Evolutionary conservation across 2,888 invertebrate species (phyloP).

Genomic region (Kryphioiulus occultus): DNA sequence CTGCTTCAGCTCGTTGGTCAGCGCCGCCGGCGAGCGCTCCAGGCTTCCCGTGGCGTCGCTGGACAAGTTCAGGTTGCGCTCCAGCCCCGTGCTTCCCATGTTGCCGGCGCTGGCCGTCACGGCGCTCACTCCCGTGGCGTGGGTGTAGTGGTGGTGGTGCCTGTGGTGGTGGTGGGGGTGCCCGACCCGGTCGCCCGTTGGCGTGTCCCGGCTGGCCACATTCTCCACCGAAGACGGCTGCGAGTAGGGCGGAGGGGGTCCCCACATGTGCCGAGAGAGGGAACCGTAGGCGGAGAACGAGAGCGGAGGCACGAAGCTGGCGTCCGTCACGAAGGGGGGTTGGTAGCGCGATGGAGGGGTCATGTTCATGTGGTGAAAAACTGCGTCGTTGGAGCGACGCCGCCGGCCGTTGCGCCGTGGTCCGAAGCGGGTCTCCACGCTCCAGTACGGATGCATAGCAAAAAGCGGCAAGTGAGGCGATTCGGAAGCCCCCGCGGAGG

Average conservation of each 20-base stretch:
- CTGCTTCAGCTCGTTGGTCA: conserved; percentile 24
- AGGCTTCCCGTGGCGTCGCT: neutral
- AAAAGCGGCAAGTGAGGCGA: conserved; percentile 46
- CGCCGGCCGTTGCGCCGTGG: conserved; percentile 27
- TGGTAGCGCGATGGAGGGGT: conserved; percentile 52
- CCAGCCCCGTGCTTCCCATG: neutral
- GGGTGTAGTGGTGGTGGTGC: conserved; percentile 31
- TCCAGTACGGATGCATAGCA: conserved; percentile 48
- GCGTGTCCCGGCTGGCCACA: conserved; percentile 38
- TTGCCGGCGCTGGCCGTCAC: neutral
- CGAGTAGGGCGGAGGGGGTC: conserved; percentile 53
- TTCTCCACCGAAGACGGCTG: conserved; percentile 50
- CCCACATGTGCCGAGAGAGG: conserved; percentile 52
- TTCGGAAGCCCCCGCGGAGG: conserved; percentile 20
- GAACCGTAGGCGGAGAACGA: conserved; percentile 48
- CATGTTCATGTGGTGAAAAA: conserved; percentile 52
- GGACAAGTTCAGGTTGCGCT: neutral
- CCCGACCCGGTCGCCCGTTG: neutral
- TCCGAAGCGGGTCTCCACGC: conserved; percentile 46
- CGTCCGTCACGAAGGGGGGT: conserved; percentile 48
- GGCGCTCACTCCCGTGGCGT: neutral
- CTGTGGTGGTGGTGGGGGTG: conserved; percentile 10
- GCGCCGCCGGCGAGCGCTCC: neutral
- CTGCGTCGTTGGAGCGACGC: conserved; percentile 51
- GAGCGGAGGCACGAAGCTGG: conserved; percentile 47